Evolutionary conservation across 1,140 invertebrate genomes (phyloP).

Genomic region (Teleogryllus occipitalis): DNA sequence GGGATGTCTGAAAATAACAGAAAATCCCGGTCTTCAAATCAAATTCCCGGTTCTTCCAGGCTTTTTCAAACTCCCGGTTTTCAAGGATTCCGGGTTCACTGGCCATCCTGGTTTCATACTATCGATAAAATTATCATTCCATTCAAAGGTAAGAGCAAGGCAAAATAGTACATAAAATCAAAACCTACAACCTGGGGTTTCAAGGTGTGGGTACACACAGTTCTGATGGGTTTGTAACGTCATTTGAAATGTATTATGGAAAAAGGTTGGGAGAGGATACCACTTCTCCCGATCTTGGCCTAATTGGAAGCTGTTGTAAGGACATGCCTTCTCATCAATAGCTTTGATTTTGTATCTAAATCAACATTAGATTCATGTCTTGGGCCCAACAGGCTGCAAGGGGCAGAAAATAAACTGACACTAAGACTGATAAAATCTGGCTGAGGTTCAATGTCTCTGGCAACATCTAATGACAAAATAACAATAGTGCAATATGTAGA

Average conservation of each 20-base stretch:
- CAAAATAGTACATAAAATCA: constrained; percentile 30
- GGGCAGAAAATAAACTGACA: constrained; percentile 18
- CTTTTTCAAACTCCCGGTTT: no score
- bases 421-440: constrained; percentile 22
- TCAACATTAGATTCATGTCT: constrained; percentile 17
- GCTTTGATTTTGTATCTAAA: constrained; percentile 16
- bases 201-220: constrained; percentile 28
- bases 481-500: constrained; percentile 29
- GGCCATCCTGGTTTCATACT: constrained; percentile 24
- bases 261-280: constrained; percentile 17
- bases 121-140: constrained; percentile 33
- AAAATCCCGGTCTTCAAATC: no score
- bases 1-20: no score
- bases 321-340: constrained; percentile 28
- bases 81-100: no score
- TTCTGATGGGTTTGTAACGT: constrained; percentile 29
- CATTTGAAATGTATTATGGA: constrained; percentile 33
- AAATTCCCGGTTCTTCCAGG: no score
- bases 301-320: constrained; percentile 30
- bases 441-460: constrained; percentile 19
- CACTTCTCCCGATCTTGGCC: constrained; percentile 28
- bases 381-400: constrained; percentile 21
- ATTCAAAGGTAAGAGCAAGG: constrained; percentile 29
- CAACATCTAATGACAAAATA: constrained; percentile 27
- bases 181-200: constrained; percentile 34